Base-by-base conservation (phyloP, 2,888 invertebrate genomes). In the Zaprionus obscuricornis region DNA sequence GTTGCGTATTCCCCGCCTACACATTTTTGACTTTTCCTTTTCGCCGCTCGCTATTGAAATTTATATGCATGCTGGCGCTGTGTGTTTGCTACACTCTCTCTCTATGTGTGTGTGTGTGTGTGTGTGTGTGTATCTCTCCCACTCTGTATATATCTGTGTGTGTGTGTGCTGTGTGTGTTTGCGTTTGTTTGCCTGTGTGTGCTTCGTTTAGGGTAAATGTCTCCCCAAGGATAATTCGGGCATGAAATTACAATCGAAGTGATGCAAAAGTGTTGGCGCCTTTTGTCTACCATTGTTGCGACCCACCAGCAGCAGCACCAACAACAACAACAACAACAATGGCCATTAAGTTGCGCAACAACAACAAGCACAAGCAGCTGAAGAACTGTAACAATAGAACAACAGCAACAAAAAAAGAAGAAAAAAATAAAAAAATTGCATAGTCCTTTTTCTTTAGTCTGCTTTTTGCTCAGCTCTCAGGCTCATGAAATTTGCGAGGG, bases 161-260 rank as follows among this genome's bases (percentile, higher is more conserved):
- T 20, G 11, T 45, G 5, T 43, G 18, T 22, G n/a, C 26, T 51
- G 16, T 43, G 8, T 36, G 16, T 24, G 10, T 7, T 18, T 33
- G 17, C 33, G 37, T 52, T 39, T 51, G 52, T 54, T 40, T 46
- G 33, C 20, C 16, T 39, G 50, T 8, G n/a, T 49, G 54, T 50
- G 45, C 62, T 71, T 76, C 71, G 76, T 74, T 82, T 72, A 74
- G 69, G 66, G 66, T 75, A 77, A 85, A 87, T 88, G 86, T 83
- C 85, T 88, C 87, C 88, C 88, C 74, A 85, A 86, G 88, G 87
- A 88, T 88, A 88, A 89, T 88, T 88, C 88, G 87, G 82, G 88
- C 88, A 88, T 89, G 88, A 88, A 89, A 89, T 88, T 89, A 88
- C 88, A 88, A 88, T 88, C 88, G 86, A 85, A 87, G 86, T 85